Conservation (phyloP, 2,888 invertebrate species). For the Caenorhabditis panamensis region DNA sequence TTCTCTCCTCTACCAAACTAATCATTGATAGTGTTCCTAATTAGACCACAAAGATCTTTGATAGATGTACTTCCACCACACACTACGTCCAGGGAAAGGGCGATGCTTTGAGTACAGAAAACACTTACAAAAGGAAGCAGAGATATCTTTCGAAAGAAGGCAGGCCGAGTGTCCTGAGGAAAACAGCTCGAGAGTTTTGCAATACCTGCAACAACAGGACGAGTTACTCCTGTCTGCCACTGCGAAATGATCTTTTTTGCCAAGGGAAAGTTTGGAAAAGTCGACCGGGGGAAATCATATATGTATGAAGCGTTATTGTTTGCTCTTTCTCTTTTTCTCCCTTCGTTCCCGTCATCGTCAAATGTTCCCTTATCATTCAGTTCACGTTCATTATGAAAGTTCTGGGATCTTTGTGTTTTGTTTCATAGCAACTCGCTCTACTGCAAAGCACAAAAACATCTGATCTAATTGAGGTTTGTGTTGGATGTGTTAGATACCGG, state of each 20-base stretch:
- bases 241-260: no score
- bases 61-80: no score
- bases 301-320: not conserved
- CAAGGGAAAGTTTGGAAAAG: no score
- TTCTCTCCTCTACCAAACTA: no score
- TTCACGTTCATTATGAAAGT: not conserved
- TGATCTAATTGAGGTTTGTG: not conserved
- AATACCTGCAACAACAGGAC: constrained; percentile 53
- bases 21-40: no score
- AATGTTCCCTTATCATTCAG: not conserved
- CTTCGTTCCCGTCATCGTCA: not conserved
- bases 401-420: not conserved
- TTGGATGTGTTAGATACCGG: no score
- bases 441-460: no score
- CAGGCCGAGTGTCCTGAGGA: constrained; percentile 50
- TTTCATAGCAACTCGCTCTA: not conserved
- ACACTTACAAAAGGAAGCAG: constrained; percentile 44
- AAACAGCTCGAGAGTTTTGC: constrained; percentile 44
- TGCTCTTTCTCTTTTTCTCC: not conserved
- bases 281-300: no score
- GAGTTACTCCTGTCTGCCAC: not conserved
- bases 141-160: constrained; percentile 34
- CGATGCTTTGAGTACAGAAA: not conserved
- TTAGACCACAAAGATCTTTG: no score
- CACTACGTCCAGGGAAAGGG: no score